Percentiles rank a stretch among this genome's conserved stretches.
Conservation (phyloP, 2,113 vertebrate species). For the Poecilia latipinna region DNA sequence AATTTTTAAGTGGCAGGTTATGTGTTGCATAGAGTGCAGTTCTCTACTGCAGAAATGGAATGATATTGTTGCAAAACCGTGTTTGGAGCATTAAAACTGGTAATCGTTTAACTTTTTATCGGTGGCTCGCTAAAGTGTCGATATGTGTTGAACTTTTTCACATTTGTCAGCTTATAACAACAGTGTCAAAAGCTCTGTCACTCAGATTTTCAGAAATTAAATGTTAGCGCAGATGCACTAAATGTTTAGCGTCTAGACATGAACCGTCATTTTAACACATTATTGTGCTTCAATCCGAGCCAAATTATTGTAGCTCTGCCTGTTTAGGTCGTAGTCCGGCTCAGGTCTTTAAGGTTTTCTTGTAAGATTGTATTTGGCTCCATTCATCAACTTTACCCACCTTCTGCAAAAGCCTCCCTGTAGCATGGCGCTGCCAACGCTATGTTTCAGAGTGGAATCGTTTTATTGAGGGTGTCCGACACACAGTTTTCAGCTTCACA, state of each 20-base stretch:
- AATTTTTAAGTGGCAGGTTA: neutral
- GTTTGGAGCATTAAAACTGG: too few species aligned
- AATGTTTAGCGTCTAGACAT: too few species aligned
- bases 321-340: neutral
- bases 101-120: too few species aligned
- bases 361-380: neutral
- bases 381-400: neutral
- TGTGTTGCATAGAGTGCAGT: neutral
- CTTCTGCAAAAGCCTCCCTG: neutral
- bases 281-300: too few species aligned
- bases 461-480: neutral
- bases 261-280: too few species aligned
- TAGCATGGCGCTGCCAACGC: neutral
- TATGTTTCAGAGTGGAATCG: neutral
- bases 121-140: neutral
- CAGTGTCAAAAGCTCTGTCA: neutral
- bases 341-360: neutral
- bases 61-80: too few species aligned
- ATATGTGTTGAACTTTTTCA: neutral
- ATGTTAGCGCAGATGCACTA: too few species aligned
- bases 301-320: too few species aligned
- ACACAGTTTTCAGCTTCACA: too few species aligned
- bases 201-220: neutral
- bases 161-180: neutral
- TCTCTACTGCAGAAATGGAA: too few species aligned